Conservation (phyloP, 37 sponge, comb jelly and placozoan genomes). For the Bolinopsis microptera region DNA sequence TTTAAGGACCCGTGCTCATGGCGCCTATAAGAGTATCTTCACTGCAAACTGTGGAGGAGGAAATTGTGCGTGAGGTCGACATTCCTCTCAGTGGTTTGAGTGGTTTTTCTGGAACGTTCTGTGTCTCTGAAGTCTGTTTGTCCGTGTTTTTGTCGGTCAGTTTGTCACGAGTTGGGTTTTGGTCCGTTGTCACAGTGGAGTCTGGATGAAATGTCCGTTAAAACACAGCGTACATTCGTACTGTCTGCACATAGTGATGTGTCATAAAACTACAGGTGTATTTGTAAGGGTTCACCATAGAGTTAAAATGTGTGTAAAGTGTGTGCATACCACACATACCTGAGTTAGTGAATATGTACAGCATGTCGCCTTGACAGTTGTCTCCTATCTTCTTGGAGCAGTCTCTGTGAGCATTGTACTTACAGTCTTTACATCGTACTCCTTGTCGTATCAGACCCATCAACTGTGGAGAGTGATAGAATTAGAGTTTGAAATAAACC, state of each 20-base stretch:
- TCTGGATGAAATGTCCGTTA: background rate
- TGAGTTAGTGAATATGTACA: conserved; percentile 31
- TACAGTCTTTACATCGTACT: conserved; percentile 73
- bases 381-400: conserved; percentile 80
- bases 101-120: background rate
- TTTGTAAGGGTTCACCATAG: background rate
- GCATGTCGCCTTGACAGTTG: conserved; percentile 84
- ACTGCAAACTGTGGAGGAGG: background rate
- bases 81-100: background rate
- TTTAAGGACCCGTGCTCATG: background rate
- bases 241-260: background rate
- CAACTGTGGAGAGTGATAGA: background rate
- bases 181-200: background rate
- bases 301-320: background rate
- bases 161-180: background rate
- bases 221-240: background rate
- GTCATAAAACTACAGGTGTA: too few relatives aligned
- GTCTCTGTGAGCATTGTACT: conserved; percentile 77
- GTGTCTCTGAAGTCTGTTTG: background rate
- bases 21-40: background rate
- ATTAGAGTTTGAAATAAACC: too few relatives aligned
- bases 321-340: background rate
- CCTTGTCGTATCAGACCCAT: conserved; percentile 36
- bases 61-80: background rate
- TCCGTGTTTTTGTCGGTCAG: background rate